Evolutionary conservation across 2,113 vertebrate genomes (phyloP), one percentile per base, ranked within the genome.

Genomic region (Rafetus swinhoei): DNA sequence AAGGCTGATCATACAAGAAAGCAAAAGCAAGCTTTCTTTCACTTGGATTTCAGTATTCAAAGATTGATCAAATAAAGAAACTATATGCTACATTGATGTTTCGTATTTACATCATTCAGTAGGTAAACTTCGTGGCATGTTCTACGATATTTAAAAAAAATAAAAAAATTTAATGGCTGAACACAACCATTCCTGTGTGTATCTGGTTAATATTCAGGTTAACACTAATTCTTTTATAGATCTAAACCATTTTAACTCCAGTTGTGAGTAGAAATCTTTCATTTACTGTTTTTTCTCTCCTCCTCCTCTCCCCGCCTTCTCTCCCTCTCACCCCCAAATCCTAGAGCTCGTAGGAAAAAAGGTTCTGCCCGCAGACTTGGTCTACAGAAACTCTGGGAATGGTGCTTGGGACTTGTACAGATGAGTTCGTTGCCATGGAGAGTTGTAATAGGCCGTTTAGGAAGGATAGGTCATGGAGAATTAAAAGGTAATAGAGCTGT

Each of bases 341-440:
- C 7, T 87, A 99, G 99, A 96, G 99, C 99, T 91, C 98, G 99
- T 91, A 99, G 99, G 98, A 99, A 99, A 99, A 99, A 99, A 92
- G 99, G 99, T n/a, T 99, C 99, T n/a, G 99, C 99, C 39, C 98
- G 99, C 94, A 98, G 99, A 65, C 98, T 99, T 84, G 99, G 99
- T 91, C 98, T 99, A 59, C 99, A 99, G 98, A 99, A 99, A 96
- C 98, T 99, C 91, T 99, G 99, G 99, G 99, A 99, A 81, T 99
- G 99, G 99, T 99, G 99, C 97, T 65, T 99, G 95, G 99, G 99
- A 39, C 98, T 99, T 59, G 99, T 99, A 85, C 99, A 99, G 93
- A 99, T 99, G 99, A 99, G 99, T 90, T 99, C 99, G 35, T 97
- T 99, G 94, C 99, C 99, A 1, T 99, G 99, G 99, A 99, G 99